Evolutionary conservation across 2,797 vertebrate genomes (phyloP).

Genomic region (Premnoplex brunnescens): DNA sequence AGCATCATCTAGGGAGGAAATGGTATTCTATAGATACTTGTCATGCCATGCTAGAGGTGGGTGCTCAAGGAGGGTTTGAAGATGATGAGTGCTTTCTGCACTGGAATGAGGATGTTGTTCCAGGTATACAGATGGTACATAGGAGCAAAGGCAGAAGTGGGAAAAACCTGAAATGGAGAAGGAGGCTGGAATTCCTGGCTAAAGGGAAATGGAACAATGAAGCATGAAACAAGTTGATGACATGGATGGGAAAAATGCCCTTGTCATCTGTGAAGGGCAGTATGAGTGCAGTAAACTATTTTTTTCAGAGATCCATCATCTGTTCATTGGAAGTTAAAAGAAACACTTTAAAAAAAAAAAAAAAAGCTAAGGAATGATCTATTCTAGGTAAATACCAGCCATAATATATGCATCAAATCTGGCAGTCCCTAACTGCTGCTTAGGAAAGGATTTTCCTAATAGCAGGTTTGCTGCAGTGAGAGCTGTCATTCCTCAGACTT

Average conservation of each 20-base stretch:
- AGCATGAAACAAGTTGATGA: background rate
- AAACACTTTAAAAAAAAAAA: background rate
- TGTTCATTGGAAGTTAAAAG: background rate
- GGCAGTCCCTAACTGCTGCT: background rate
- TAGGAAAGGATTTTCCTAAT: conserved; percentile 44
- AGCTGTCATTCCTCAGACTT: conserved; percentile 30
- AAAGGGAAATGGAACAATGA: conserved; percentile 30
- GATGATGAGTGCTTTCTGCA: conserved; percentile 46
- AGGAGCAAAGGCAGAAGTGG: conserved; percentile 54
- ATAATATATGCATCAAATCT: conserved; percentile 20
- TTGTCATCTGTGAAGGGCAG: background rate
- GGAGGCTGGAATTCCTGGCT: conserved; percentile 31
- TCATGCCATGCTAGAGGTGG: conserved; percentile 39
- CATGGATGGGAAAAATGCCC: background rate
- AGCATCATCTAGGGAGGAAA: conserved; percentile 36
- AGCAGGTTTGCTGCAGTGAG: conserved; percentile 37
- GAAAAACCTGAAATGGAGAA: conserved; percentile 59
- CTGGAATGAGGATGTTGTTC: conserved; percentile 55
- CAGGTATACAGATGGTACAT: conserved; percentile 53
- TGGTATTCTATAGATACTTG: conserved; percentile 36
- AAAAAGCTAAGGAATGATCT: background rate
- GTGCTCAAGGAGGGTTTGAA: conserved; percentile 48
- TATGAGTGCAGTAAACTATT: background rate
- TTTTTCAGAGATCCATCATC: background rate
- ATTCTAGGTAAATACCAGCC: conserved; percentile 26